These are phyloP conservation scores for Carduelis carduelis DNA, from an alignment of 2,797 vertebrate species.

Conservation along the genomic window DNA sequence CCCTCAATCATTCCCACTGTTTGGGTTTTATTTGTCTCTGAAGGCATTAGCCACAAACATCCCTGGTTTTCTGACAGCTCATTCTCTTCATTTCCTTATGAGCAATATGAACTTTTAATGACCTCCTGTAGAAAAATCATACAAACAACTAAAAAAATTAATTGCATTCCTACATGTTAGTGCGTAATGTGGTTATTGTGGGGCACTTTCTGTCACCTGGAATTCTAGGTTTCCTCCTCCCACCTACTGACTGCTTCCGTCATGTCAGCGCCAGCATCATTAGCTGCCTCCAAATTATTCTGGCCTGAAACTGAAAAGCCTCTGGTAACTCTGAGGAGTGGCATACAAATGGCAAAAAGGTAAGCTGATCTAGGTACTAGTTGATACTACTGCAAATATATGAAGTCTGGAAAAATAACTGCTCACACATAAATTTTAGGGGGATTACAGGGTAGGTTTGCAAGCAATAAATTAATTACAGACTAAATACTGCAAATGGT, in stretches of 20 bases:
- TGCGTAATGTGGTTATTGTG: not conserved
- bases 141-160: not conserved
- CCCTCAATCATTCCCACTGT: not conserved
- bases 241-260: slow-evolving; percentile 86
- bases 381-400: not conserved
- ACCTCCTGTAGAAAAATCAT: not conserved
- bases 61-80: not conserved
- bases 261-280: slow-evolving; percentile 86
- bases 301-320: slow-evolving; percentile 87
- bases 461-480: not conserved
- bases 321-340: slow-evolving; percentile 38
- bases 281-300: slow-evolving; percentile 83
- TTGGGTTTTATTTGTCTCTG: not conserved
- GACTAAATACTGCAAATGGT: not conserved
- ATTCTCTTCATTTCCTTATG: not conserved
- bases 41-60: not conserved
- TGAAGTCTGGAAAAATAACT: not conserved
- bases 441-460: not conserved
- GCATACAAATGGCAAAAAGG: slow-evolving; percentile 75
- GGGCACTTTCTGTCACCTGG: not conserved
- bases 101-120: not conserved
- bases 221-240: slow-evolving; percentile 78
- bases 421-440: not conserved
- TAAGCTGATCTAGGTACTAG: slow-evolving; percentile 45
- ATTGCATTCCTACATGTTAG: not conserved